phyloP scores from a whole-genome alignment of 1,140 invertebrate species.

The Leguminivora glycinivorella region DNA sequence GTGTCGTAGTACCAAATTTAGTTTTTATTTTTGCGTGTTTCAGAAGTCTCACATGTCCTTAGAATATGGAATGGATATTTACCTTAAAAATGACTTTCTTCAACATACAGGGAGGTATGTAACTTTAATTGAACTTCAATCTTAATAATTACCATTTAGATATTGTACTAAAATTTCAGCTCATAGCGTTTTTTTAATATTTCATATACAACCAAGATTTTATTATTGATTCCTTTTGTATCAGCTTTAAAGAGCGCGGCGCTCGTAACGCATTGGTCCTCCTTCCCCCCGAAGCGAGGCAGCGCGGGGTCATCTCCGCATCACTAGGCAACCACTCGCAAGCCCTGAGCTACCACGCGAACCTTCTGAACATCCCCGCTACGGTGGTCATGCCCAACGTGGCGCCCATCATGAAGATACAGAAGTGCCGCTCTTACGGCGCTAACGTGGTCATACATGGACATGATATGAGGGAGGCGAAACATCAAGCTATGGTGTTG shows the following conservation, averaged over 20 bases:
- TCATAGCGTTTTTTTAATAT: too few relatives aligned
- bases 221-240: neutral
- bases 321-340: slow-evolving; percentile 95
- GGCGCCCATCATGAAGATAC: slow-evolving; percentile 96
- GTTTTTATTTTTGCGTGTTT: slow-evolving; percentile 40
- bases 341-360: slow-evolving; percentile 93
- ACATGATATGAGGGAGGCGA: slow-evolving; percentile 91
- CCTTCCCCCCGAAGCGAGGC: slow-evolving; percentile 85
- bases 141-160: too few relatives aligned
- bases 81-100: slow-evolving; percentile 95
- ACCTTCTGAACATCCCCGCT: slow-evolving; percentile 88
- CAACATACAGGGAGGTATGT: slow-evolving; percentile 93
- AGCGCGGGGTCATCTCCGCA: slow-evolving; percentile 92
- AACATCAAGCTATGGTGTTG: slow-evolving; percentile 86
- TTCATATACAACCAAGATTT: neutral
- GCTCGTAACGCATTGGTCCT: slow-evolving; percentile 91
- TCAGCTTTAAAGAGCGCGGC: slow-evolving; percentile 95
- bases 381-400: slow-evolving; percentile 96
- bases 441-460: slow-evolving; percentile 93
- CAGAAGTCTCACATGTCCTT: slow-evolving; percentile 89
- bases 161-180: too few relatives aligned
- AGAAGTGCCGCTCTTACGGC: slow-evolving; percentile 90
- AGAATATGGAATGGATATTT: slow-evolving; percentile 90
- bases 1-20: neutral
- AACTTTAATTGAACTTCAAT: too few relatives aligned